phyloP scores from a whole-genome alignment of 2,797 vertebrate species.

The Atherinosoma microstoma region DNA sequence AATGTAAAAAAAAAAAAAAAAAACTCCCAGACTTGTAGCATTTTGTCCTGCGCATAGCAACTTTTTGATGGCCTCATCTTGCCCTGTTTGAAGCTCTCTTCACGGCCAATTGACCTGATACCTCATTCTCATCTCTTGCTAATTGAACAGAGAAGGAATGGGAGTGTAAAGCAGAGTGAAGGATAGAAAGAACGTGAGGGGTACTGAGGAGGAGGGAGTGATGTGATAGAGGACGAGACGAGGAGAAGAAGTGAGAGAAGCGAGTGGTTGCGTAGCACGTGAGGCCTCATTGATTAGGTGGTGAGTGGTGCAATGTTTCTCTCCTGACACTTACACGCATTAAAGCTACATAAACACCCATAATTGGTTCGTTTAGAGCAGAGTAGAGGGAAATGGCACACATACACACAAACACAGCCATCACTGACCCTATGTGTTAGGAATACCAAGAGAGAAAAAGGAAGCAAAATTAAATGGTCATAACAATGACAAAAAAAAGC shows the following conservation, averaged over 20 bases:
- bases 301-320: constrained; percentile 81
- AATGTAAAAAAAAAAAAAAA: constrained; percentile 4
- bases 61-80: constrained; percentile 68
- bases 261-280: constrained; percentile 68
- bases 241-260: constrained; percentile 46
- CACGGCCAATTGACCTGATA: constrained; percentile 84
- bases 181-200: constrained; percentile 30
- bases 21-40: constrained; percentile 9
- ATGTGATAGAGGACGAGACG: constrained; percentile 40
- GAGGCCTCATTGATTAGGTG: constrained; percentile 82
- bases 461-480: constrained; percentile 59
- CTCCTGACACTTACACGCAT: constrained; percentile 79
- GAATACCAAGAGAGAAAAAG: constrained; percentile 42
- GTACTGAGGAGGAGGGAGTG: constrained; percentile 38
- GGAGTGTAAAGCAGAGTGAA: constrained; percentile 8
- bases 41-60: constrained; percentile 43
- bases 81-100: constrained; percentile 77
- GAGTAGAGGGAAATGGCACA: constrained; percentile 52
- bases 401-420: constrained; percentile 39
- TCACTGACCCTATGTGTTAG: constrained; percentile 32
- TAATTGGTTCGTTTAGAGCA: constrained; percentile 78
- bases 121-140: constrained; percentile 76
- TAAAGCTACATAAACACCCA: constrained; percentile 83
- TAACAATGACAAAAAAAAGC: constrained; percentile 22
- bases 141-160: constrained; percentile 77